A percentile compares a stretch with the other conserved stretches of the same genome.
phyloP scores from a whole-genome alignment of 2,797 vertebrate genomes.

The Champsocephalus gunnari region DNA sequence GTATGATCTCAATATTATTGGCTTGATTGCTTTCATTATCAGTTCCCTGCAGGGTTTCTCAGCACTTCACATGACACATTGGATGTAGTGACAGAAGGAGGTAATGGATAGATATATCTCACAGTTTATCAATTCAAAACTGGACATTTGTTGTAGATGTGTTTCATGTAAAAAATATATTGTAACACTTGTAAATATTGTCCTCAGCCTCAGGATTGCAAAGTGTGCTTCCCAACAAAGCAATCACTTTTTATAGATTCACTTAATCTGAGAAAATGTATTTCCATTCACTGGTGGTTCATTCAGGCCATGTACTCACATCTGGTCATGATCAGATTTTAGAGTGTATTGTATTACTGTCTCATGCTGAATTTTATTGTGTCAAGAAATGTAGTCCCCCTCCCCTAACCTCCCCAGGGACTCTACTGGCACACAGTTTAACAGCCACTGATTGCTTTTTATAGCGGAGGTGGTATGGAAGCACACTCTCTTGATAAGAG shows the following conservation, averaged over 20 bases:
- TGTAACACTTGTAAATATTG: not conserved
- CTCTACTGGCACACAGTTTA: constrained; percentile 30
- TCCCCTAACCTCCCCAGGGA: constrained; percentile 7
- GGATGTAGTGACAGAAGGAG: not conserved
- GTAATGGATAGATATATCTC: not conserved
- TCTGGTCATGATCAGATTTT: constrained; percentile 22
- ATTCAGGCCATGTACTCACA: not conserved
- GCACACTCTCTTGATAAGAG: constrained; percentile 37
- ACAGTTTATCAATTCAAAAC: not conserved
- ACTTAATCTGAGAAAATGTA: constrained; percentile 1
- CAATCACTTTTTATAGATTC: not conserved
- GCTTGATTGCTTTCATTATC: constrained; percentile 10
- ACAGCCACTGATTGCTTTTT: constrained; percentile 62
- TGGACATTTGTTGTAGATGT: not conserved
- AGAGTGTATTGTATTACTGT: constrained; percentile 19
- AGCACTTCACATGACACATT: not conserved
- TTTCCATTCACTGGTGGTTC: not conserved
- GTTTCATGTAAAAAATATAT: not conserved
- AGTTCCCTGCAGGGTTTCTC: not conserved
- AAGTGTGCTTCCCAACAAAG: not conserved
- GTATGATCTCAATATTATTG: constrained; percentile 7
- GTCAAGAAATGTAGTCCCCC: constrained; percentile 36
- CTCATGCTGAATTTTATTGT: not conserved
- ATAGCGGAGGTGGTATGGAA: constrained; percentile 52
- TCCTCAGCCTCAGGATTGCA: not conserved